A percentile compares a stretch with the other conserved stretches of the same genome.
These are phyloP conservation scores for Desmodus rotundus DNA, from an alignment of 2,113 vertebrate species.

Conservation along the genomic window DNA sequence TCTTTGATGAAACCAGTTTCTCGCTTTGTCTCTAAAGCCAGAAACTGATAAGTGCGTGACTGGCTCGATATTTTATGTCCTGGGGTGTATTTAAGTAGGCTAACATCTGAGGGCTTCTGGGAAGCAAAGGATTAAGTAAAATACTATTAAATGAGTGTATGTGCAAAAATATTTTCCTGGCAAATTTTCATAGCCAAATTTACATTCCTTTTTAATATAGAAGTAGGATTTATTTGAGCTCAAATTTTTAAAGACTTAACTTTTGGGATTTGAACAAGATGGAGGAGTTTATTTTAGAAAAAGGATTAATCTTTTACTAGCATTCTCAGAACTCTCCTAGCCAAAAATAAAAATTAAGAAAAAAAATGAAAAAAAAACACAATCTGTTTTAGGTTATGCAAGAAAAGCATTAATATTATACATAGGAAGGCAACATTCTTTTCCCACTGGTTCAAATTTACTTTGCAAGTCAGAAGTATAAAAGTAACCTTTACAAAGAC, in stretches of 20 bases:
- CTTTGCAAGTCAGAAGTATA: neutral
- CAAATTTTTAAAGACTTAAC: neutral
- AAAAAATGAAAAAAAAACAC: neutral
- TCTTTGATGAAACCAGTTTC: accelerated
- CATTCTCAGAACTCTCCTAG: neutral
- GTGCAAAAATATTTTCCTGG: neutral
- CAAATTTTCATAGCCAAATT: neutral
- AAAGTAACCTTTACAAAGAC: neutral
- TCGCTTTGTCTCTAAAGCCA: neutral
- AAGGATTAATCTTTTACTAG: accelerated
- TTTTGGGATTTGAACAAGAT: neutral
- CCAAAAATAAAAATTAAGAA: neutral
- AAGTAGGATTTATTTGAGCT: neutral
- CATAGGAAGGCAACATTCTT: neutral
- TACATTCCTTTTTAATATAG: neutral
- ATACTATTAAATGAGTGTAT: neutral
- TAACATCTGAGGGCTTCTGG: neutral
- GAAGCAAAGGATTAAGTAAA: neutral
- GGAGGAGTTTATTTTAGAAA: neutral
- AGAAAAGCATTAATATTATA: neutral
- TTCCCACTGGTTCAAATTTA: neutral
- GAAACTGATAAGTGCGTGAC: neutral
- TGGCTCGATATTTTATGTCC: neutral
- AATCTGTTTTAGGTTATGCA: neutral
- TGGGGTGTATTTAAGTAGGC: no score